These are phyloP conservation scores for Acromyrmex charruanus DNA, from an alignment of 1,140 invertebrate species.

Conservation along the genomic window DNA sequence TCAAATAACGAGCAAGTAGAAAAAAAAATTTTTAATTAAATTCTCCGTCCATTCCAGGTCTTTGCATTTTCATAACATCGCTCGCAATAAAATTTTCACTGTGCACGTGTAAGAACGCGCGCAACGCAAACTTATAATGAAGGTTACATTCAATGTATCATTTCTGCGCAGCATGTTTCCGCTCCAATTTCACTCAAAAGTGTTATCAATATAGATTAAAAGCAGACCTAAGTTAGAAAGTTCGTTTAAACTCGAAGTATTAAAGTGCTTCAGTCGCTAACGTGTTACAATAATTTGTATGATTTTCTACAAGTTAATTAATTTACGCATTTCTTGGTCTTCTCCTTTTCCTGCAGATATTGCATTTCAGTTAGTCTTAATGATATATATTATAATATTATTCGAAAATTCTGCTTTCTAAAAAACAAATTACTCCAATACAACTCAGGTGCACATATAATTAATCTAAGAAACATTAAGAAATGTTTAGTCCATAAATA, in stretches of 20 bases:
- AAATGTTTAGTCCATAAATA: neutral
- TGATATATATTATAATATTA: neutral
- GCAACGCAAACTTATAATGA: conserved; percentile 25
- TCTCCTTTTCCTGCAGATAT: neutral
- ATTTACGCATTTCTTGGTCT: neutral
- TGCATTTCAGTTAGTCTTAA: neutral
- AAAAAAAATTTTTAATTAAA: conserved; percentile 50
- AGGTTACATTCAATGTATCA: conserved; percentile 36
- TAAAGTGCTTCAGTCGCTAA: conserved; percentile 14
- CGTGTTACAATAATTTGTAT: conserved; percentile 22
- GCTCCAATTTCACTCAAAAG: conserved; percentile 18
- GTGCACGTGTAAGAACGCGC: conserved; percentile 24
- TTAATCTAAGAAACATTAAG: neutral
- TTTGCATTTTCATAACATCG: conserved; percentile 3
- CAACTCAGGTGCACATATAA: neutral
- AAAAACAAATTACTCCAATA: neutral
- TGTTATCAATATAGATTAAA: conserved; percentile 46
- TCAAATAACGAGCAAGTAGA: neutral
- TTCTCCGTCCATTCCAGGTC: conserved; percentile 11
- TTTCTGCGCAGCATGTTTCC: neutral
- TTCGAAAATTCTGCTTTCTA: neutral
- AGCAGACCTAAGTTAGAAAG: conserved; percentile 31
- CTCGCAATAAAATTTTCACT: conserved; percentile 36
- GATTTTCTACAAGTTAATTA: conserved; percentile 30
- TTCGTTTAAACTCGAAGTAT: neutral